Base-by-base conservation (phyloP, 2,113 vertebrate species). In the Stercorarius parasiticus region DNA sequence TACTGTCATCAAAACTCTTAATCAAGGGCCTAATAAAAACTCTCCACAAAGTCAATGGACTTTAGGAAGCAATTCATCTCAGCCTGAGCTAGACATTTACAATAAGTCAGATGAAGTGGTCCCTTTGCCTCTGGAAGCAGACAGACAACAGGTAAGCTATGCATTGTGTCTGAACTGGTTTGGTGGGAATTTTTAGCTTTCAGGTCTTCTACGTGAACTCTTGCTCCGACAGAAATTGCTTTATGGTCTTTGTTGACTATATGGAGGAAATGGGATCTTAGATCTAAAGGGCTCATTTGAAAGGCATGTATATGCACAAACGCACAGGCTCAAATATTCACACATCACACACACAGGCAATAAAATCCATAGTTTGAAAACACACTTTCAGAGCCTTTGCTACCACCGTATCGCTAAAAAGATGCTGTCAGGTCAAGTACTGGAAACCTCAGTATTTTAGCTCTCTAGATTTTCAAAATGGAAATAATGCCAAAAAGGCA, bases 151-250 rank as follows among this genome's bases (percentile, higher is more conserved):
- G 86, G 93, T 82, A 96, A 94, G 79, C 50, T 87, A n/a, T 87
- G 77, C 55, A 82, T 93, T 95, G 91, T 96, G 89, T 95, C 95
- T 95, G 93, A 97, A 96, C 95, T 91, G 91, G 95, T 94, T 92
- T 88, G 94, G 86, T 97, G 94, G 94, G 89, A 96, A 97, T 93
- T 96, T 92, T 88, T 47, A 85, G 84, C 91, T 96, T 97, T 97
- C 87, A 82, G 93, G 93, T 95, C 86, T 91, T 95, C 78, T 45
- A 16, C 2, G 64, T 93, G 93, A 96, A 96, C 91, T 96, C 96
- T 95, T 97, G 95, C 93, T 97, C 86, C 86, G 89, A 22, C 66
- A 97, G 95, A 95, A 95, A 95, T 94, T 95, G 83, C 88, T 96
- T 95, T 93, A 97, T 53, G 84, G 95, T 94, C 95, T 93, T 94